Percentiles rank a stretch among this genome's conserved stretches.
phyloP scores from a whole-genome alignment of 2,113 vertebrate species.

The Channa argus region DNA sequence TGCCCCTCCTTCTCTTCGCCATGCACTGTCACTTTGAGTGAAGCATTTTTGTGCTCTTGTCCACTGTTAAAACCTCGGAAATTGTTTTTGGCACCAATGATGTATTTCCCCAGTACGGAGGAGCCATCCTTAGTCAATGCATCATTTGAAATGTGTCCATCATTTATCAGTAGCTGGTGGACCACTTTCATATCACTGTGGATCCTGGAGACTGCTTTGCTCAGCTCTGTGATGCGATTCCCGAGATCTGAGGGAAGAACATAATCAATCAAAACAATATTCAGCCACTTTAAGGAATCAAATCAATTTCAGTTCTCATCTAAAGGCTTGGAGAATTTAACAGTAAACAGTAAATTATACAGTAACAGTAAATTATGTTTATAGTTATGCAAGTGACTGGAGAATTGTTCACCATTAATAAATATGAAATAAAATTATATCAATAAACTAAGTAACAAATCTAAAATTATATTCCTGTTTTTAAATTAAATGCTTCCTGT shows the following conservation, averaged over 20 bases:
- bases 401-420: too few relatives aligned
- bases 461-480: too few relatives aligned
- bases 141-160: slow-evolving; percentile 5
- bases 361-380: too few relatives aligned
- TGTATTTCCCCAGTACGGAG: slow-evolving; percentile 87
- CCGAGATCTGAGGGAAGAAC: slow-evolving; percentile 82
- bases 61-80: slow-evolving; percentile 82
- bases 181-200: slow-evolving; percentile 84
- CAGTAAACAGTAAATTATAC: too few relatives aligned
- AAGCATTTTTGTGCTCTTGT: slow-evolving; percentile 40
- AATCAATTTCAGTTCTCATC: not conserved
- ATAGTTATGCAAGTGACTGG: too few relatives aligned
- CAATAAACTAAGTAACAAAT: too few relatives aligned
- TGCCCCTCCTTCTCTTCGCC: slow-evolving; percentile 28
- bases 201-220: slow-evolving; percentile 84
- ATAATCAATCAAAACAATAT: slow-evolving; percentile 18
- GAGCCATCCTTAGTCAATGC: slow-evolving; percentile 62
- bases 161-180: slow-evolving; percentile 65
- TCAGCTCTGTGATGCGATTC: slow-evolving; percentile 90
- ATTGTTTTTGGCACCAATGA: slow-evolving; percentile 87
- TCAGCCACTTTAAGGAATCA: not conserved
- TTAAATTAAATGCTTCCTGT: too few relatives aligned
- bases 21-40: slow-evolving; percentile 73
- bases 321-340: not conserved
- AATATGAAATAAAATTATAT: too few relatives aligned